A percentile compares a stretch with the other conserved stretches of the same genome.
Conservation (phyloP, 2,113 vertebrate genomes). For the Euleptes europaea region DNA sequence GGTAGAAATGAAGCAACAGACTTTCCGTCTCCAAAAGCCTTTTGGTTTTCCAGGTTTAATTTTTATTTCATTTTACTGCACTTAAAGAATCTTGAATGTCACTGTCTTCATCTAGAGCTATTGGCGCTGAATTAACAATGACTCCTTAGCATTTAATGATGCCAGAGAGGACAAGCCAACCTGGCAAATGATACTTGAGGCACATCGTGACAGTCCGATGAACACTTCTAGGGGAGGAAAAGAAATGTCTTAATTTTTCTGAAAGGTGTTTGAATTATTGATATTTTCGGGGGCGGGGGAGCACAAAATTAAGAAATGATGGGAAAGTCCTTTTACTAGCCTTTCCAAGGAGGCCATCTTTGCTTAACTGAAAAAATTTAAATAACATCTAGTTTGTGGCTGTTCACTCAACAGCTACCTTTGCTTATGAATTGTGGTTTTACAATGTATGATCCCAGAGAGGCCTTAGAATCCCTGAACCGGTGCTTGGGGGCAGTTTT, state of each 20-base stretch:
- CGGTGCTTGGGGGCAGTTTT: too few species aligned
- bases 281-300: conserved; percentile 5
- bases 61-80: background rate
- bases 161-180: background rate
- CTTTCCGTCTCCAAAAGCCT: background rate
- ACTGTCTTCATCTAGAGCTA: background rate
- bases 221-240: conserved; percentile 10
- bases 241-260: conserved; percentile 42
- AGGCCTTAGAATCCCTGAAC: too few species aligned
- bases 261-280: conserved; percentile 42
- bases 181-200: conserved; percentile 26
- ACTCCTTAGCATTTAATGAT: background rate
- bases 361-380: conserved; percentile 24
- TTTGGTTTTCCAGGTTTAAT: rapidly evolving
- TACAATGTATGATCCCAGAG: too few species aligned
- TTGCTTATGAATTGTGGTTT: conserved; percentile 20
- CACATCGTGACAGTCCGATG: conserved; percentile 29
- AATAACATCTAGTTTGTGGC: background rate
- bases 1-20: background rate
- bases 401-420: background rate
- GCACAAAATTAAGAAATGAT: background rate
- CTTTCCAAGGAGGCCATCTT: background rate
- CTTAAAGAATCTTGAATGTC: conserved; percentile 3
- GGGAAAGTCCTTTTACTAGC: conserved; percentile 19
- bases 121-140: conserved; percentile 26